Percentiles rank a stretch among this genome's conserved stretches.
Evolutionary conservation across 1,140 invertebrate genomes (phyloP).

Genomic region (Drosophila trapezifrons): DNA sequence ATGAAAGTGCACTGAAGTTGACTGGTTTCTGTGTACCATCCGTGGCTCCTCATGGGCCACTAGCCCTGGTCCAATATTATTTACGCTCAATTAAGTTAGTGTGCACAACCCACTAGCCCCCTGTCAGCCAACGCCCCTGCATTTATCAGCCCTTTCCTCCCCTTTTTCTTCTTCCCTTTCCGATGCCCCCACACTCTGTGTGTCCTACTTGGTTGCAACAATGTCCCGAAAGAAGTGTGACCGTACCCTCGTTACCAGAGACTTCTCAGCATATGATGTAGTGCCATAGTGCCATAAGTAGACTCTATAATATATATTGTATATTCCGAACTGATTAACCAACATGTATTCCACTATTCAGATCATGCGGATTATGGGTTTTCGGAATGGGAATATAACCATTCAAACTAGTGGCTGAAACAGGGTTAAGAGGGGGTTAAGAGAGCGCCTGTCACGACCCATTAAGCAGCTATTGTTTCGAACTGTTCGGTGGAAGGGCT

Average conservation of each 20-base stretch:
- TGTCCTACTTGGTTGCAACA: conserved; percentile 54
- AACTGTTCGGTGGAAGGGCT: no score
- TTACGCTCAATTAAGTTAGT: conserved; percentile 67
- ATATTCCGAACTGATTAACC: not conserved
- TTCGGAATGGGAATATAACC: not conserved
- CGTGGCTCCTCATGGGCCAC: conserved; percentile 20
- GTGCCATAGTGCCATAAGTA: not conserved
- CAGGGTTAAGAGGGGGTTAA: not conserved
- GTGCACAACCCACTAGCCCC: conserved; percentile 11
- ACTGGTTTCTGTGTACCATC: conserved; percentile 16
- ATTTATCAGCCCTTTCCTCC: no score
- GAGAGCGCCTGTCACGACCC: conserved; percentile 55
- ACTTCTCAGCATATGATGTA: not conserved
- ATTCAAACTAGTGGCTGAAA: conserved; percentile 11
- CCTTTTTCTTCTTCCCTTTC: no score
- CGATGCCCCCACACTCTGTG: no score
- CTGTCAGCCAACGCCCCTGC: not conserved
- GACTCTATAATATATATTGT: not conserved
- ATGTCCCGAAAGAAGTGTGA: conserved; percentile 30
- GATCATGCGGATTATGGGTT: not conserved
- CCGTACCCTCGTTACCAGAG: not conserved
- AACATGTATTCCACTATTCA: not conserved
- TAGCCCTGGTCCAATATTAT: conserved; percentile 42
- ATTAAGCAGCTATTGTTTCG: conserved; percentile 75
- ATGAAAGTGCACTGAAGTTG: conserved; percentile 44